Conservation (phyloP, 2,888 invertebrate species). For the Thera britannica region DNA sequence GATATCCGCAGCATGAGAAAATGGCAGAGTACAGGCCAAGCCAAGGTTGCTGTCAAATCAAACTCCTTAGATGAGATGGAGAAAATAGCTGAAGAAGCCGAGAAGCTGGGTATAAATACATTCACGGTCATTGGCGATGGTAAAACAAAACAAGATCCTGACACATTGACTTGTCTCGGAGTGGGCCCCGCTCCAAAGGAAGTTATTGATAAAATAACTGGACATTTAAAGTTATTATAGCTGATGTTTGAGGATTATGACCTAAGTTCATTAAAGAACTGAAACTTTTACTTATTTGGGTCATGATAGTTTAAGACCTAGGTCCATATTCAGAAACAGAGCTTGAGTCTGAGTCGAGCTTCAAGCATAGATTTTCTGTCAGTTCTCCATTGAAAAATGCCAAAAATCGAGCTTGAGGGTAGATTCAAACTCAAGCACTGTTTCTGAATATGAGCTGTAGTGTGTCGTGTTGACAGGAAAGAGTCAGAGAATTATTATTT, state of each 20-base stretch:
- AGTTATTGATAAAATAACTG: slow-evolving; percentile 90
- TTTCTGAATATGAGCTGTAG: too few species aligned
- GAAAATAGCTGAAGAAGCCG: slow-evolving; percentile 87
- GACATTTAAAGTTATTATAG: slow-evolving; percentile 90
- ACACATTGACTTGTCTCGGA: slow-evolving; percentile 93
- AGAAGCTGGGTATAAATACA: slow-evolving; percentile 86
- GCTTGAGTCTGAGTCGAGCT: too few species aligned
- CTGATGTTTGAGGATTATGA: not conserved
- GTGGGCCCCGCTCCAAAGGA: slow-evolving; percentile 92
- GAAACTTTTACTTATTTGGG: too few species aligned
- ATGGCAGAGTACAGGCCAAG: slow-evolving; percentile 88
- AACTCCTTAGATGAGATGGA: slow-evolving; percentile 89
- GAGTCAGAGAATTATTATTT: too few species aligned
- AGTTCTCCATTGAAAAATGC: too few species aligned
- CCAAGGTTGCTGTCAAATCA: slow-evolving; percentile 92
- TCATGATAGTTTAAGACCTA: too few species aligned
- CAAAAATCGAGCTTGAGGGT: too few species aligned
- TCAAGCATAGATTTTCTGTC: too few species aligned
- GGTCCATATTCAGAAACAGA: too few species aligned
- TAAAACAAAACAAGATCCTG: slow-evolving; percentile 93
- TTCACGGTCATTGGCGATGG: slow-evolving; percentile 93
- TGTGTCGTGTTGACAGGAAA: too few species aligned
- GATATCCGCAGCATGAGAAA: slow-evolving; percentile 82
- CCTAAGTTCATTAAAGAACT: too few species aligned
- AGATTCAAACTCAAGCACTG: too few species aligned